phyloP scores from a whole-genome alignment of 2,113 vertebrate species.

The Strigops habroptila region DNA sequence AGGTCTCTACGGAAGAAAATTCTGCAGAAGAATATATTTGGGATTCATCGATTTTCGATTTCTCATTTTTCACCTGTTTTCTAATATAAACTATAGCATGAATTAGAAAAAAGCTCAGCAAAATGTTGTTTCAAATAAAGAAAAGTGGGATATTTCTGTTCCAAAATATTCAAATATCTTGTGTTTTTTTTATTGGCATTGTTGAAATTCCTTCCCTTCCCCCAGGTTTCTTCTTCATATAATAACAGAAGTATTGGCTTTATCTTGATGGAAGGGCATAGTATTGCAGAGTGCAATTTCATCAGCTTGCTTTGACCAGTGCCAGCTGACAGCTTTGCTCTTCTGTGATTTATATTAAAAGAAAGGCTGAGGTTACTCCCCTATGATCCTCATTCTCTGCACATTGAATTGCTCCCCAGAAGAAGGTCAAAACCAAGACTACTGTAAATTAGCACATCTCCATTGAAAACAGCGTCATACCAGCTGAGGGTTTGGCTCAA shows the following conservation, averaged over 20 bases:
- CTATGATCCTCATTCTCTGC: constrained; percentile 10
- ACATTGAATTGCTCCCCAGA: neutral
- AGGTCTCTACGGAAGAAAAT: neutral
- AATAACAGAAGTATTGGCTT: neutral
- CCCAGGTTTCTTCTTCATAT: constrained; percentile 5
- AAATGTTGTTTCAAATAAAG: neutral
- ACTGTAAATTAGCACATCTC: constrained; percentile 19
- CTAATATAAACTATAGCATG: neutral
- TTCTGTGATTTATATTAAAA: constrained; percentile 26
- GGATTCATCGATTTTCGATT: neutral
- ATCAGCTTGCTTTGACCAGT: neutral
- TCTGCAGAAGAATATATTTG: neutral
- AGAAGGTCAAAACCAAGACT: constrained; percentile 22
- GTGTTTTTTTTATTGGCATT: neutral
- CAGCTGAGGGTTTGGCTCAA: constrained; percentile 4
- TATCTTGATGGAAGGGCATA: neutral
- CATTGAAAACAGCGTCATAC: neutral
- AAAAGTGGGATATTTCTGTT: neutral
- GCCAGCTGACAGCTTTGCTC: neutral
- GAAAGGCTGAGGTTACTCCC: constrained; percentile 11
- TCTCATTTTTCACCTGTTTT: neutral
- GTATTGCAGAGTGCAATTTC: neutral
- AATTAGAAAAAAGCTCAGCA: neutral
- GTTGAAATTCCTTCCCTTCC: constrained; percentile 21
- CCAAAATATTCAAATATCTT: neutral